A percentile compares a stretch with the other conserved stretches of the same genome.
Evolutionary conservation across 35 echinoderm and acorn worm genomes (phyloP).

Genomic region (Holothuria glaberrima): DNA sequence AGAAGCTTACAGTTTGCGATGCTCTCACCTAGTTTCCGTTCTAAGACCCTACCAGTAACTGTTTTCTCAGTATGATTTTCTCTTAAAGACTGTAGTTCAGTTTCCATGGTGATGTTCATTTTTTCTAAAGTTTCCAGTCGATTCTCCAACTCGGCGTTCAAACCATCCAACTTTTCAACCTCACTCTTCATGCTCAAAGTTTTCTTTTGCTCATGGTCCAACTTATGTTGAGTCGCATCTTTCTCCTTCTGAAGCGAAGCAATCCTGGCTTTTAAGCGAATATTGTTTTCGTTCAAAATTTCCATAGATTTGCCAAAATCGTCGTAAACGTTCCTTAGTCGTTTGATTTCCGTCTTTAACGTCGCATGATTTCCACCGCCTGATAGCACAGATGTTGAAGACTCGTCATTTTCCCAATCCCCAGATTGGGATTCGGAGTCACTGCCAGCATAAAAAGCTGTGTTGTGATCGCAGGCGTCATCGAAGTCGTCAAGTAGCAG

Average conservation of each 20-base stretch:
- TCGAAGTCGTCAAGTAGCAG: slow-evolving; percentile 7
- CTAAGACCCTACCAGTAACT: slow-evolving; percentile 43
- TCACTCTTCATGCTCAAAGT: slow-evolving; percentile 40
- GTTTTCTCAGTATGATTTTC: slow-evolving; percentile 47
- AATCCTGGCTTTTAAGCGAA: slow-evolving; percentile 48
- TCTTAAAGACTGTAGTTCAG: slow-evolving; percentile 55
- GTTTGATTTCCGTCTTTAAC: slow-evolving; percentile 69
- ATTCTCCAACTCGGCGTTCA: slow-evolving; percentile 65
- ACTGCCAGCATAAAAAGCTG: background rate
- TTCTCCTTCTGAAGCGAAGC: slow-evolving; percentile 64
- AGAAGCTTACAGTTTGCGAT: slow-evolving; percentile 36
- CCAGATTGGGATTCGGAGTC: slow-evolving; percentile 9
- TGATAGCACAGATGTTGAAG: background rate
- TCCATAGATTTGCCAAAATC: slow-evolving; percentile 62
- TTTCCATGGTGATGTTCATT: slow-evolving; percentile 48
- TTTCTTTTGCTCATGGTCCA: slow-evolving; percentile 49
- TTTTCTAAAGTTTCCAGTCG: slow-evolving; percentile 33
- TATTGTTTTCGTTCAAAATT: slow-evolving; percentile 76
- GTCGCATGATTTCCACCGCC: slow-evolving; percentile 5
- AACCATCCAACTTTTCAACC: slow-evolving; percentile 69
- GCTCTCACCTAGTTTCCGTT: slow-evolving; percentile 63
- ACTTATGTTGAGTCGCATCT: slow-evolving; percentile 2
- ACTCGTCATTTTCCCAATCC: background rate
- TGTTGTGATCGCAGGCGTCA: slow-evolving; percentile 36
- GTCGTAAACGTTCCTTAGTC: slow-evolving; percentile 65